Percentiles rank a stretch among this genome's conserved stretches.
These are phyloP conservation scores for Alca torda DNA, from an alignment of 2,797 vertebrate genomes.

Conservation along the genomic window DNA sequence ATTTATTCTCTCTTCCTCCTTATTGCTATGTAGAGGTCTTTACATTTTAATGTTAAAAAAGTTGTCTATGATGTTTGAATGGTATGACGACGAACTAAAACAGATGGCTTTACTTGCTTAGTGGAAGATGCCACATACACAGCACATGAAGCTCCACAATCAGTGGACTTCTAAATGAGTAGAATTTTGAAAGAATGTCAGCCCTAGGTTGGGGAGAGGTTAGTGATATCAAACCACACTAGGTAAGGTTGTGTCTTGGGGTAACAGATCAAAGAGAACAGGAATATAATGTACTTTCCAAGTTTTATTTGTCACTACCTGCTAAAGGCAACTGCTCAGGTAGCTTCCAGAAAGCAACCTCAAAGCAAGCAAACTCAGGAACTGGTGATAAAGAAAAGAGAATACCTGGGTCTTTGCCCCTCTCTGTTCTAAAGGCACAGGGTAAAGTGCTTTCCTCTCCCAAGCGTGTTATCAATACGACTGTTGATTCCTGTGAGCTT, in stretches of 20 bases:
- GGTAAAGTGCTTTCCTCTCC: background rate
- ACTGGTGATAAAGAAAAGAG: background rate
- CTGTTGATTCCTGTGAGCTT: background rate
- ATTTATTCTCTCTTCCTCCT: conserved; percentile 21
- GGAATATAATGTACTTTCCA: background rate
- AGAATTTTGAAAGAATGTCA: background rate
- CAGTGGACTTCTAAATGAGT: background rate
- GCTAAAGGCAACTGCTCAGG: background rate
- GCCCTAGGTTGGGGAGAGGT: background rate
- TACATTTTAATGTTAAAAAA: conserved; percentile 12
- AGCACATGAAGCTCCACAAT: background rate
- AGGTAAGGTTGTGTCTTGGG: background rate
- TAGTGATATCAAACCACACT: background rate
- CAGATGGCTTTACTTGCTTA: conserved; percentile 12
- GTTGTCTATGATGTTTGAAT: background rate
- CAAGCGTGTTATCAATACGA: background rate
- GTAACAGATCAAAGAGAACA: background rate
- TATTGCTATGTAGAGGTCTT: background rate
- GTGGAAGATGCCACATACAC: background rate
- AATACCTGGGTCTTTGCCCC: background rate
- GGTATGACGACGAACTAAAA: background rate
- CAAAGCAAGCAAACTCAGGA: background rate
- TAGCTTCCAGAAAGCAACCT: background rate
- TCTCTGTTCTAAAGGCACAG: background rate
- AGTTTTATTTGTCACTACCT: background rate